phyloP scores from a whole-genome alignment of 2,888 invertebrate species.

The Macrosoma leucophasiata region DNA sequence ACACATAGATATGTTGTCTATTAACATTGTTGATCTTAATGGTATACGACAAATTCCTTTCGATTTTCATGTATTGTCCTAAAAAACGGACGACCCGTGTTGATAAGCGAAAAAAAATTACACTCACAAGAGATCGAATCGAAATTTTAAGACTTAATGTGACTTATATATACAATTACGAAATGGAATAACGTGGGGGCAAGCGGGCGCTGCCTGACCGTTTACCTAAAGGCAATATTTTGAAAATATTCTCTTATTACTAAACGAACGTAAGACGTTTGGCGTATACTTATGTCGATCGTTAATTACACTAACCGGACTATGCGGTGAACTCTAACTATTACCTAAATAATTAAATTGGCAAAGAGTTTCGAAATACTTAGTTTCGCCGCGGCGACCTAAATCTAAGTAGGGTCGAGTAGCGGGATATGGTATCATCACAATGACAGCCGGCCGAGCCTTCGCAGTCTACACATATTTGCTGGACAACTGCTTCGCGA shows the following conservation, averaged over 20 bases:
- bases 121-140: slow-evolving; percentile 76
- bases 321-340: slow-evolving; percentile 70
- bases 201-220: slow-evolving; percentile 43
- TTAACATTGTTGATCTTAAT: too few species aligned
- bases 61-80: too few species aligned
- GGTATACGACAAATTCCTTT: slow-evolving; percentile 21
- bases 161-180: slow-evolving; percentile 73
- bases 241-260: slow-evolving; percentile 70
- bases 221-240: slow-evolving; percentile 74
- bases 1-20: too few species aligned
- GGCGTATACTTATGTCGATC: slow-evolving; percentile 75
- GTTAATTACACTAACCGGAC: slow-evolving; percentile 73
- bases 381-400: slow-evolving; percentile 71
- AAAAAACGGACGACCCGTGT: too few species aligned
- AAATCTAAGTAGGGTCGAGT: slow-evolving; percentile 72
- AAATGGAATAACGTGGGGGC: slow-evolving; percentile 68
- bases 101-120: slow-evolving; percentile 72
- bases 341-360: slow-evolving; percentile 75
- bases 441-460: slow-evolving; percentile 62
- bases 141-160: slow-evolving; percentile 70
- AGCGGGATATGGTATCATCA: slow-evolving; percentile 89
- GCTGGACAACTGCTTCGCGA: slow-evolving; percentile 98
- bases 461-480: slow-evolving; percentile 88
- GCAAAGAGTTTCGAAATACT: slow-evolving; percentile 76
- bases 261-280: slow-evolving; percentile 74